Conservation (phyloP, 2,113 vertebrate genomes). For the Puffinus mauretanicus region DNA sequence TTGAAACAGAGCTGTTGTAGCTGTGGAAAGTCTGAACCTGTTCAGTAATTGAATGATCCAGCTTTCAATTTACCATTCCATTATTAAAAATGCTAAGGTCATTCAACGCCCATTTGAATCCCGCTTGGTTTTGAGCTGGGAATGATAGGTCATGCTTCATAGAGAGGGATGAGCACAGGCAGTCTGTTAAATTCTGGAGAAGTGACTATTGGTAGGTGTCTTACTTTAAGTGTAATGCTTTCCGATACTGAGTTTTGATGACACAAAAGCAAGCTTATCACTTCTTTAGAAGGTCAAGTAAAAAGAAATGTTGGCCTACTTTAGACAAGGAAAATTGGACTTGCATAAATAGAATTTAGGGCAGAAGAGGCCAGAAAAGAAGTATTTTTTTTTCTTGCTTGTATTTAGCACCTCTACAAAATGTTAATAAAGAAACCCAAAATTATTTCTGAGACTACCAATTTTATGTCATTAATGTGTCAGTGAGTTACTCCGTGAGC, state of each 20-base stretch:
- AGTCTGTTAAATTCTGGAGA: background rate
- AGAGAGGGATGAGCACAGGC: background rate
- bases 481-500: background rate
- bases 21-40: background rate
- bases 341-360: background rate
- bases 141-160: background rate
- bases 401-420: background rate
- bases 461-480: background rate
- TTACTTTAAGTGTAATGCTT: background rate
- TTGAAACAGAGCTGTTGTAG: background rate
- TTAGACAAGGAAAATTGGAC: background rate
- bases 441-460: background rate
- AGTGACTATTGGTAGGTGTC: background rate
- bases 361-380: background rate
- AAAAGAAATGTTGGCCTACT: background rate
- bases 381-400: background rate
- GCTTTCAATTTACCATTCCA: background rate
- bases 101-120: background rate
- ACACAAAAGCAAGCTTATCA: background rate
- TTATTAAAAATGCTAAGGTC: background rate
- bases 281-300: background rate
- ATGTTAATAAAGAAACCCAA: background rate
- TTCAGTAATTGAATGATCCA: background rate
- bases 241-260: background rate
- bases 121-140: background rate